Evolutionary conservation across 1,140 invertebrate species (phyloP).

Genomic region (Papilio xuthus): DNA sequence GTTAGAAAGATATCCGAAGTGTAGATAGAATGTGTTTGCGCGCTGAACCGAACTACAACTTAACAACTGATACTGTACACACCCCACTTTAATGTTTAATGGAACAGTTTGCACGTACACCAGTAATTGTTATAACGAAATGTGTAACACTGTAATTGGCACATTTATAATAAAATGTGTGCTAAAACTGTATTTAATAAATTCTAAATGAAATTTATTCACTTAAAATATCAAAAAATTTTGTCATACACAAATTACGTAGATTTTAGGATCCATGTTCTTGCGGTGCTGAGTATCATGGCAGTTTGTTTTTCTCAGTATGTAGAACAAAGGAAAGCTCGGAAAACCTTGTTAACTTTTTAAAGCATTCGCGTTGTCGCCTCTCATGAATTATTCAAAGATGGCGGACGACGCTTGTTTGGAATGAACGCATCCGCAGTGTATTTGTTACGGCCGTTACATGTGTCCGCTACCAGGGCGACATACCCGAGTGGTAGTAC

Average conservation of each 20-base stretch:
- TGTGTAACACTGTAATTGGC: neutral
- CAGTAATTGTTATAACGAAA: neutral
- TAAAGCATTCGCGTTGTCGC: constrained; percentile 68
- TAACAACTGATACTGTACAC: constrained; percentile 51
- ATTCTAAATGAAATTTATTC: too few species aligned
- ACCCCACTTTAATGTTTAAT: constrained; percentile 48
- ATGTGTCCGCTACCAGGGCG: constrained; percentile 57
- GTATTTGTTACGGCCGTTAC: constrained; percentile 53
- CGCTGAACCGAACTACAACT: constrained; percentile 54
- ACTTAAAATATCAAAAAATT: too few species aligned
- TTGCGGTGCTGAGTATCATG: constrained; percentile 49
- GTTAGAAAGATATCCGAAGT: constrained; percentile 64
- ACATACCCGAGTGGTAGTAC: constrained; percentile 40
- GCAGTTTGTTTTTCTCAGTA: constrained; percentile 69
- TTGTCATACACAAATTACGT: neutral
- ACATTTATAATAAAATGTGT: neutral
- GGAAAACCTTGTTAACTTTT: constrained; percentile 79
- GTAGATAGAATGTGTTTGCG: constrained; percentile 42
- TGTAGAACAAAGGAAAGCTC: constrained; percentile 73
- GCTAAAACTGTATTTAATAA: neutral
- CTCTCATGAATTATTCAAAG: constrained; percentile 75
- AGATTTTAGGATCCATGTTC: constrained; percentile 47
- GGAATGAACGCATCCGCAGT: constrained; percentile 50
- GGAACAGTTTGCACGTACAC: neutral
- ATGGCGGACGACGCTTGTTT: constrained; percentile 51